A percentile compares a stretch with the other conserved stretches of the same genome.
phyloP scores from a whole-genome alignment of 2,888 invertebrate genomes.

The Noctuana brunneofusca region DNA sequence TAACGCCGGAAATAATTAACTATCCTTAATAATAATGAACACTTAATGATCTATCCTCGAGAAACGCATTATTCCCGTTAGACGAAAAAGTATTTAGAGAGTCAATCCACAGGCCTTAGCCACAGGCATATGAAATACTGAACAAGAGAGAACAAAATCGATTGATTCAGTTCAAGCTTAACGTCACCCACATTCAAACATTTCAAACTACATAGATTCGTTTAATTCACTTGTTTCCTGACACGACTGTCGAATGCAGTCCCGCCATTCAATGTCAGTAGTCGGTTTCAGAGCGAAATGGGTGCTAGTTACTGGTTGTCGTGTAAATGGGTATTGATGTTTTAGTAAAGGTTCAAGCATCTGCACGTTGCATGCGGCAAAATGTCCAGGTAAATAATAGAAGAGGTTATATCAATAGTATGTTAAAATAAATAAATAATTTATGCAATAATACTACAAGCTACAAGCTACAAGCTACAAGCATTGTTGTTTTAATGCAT shows the following conservation, averaged over 20 bases:
- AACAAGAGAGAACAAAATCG: conserved; percentile 3
- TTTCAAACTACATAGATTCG: too few species aligned
- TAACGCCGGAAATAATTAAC: too few species aligned
- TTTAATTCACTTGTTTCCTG: conserved; percentile 11
- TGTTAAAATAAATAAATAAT: too few species aligned
- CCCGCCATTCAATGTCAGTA: neutral
- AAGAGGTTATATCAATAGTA: too few species aligned
- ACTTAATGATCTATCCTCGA: too few species aligned
- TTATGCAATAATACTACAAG: too few species aligned
- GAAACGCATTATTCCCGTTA: neutral
- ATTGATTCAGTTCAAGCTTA: neutral
- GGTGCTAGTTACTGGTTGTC: neutral
- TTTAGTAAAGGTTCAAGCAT: neutral
- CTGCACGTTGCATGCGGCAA: too few species aligned
- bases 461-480: too few species aligned
- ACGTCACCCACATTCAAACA: conserved; percentile 8
- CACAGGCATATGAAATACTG: neutral
- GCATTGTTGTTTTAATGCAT: too few species aligned
- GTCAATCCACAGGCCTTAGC: neutral
- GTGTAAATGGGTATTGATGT: too few species aligned
- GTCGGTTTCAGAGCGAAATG: neutral
- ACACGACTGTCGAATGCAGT: conserved; percentile 4
- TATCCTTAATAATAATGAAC: too few species aligned
- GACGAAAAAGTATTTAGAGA: neutral
- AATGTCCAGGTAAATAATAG: too few species aligned